Base-by-base conservation (phyloP, 2,113 vertebrate genomes). In the Entomyzon cyanotis region DNA sequence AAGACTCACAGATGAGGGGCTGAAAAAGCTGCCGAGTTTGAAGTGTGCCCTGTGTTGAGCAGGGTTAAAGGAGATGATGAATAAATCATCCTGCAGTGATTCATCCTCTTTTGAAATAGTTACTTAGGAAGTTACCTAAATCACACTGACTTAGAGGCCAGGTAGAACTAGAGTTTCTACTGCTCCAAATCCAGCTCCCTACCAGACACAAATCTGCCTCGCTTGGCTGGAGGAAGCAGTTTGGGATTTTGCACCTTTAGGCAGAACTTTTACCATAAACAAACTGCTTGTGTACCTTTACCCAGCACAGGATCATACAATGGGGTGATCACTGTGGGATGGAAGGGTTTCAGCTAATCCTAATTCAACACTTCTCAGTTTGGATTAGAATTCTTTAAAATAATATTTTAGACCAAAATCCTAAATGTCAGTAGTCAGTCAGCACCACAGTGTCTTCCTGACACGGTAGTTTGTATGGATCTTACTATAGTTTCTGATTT, bases 301-400 rank as follows among this genome's bases (percentile, higher is more conserved):
- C 18, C 46, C 59, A 71, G 19, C 41, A 69, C 12, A 76, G 30
- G 44, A 42, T 64, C 17, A 37, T 55, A 11, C 23, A 49, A 37
- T 5, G 1, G 37, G 52, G 6, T 17, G 78, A 74, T 58, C 33
- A 9, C 58, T 31, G 28, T 4, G 60, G 50, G 56, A 75, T 63
- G 25, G 89, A 71, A 84, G 75, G 68, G 85, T 77, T 95, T 46
- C 77, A 93, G 37, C 28, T 94, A 88, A 90, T 88, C 76, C 41
- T 64, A 71, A 84, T 81, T 76, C 82, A 67, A 68, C 21, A 47
- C 15, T 58, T 78, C 65, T 73, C 41, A 52, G 84, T 89, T 81
- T 5, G 39, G 31, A 44, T 90, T 76, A 84, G 23, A 93, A 12
- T 37, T 75, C 21, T 64, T 63, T 70, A 39, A 73, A 87, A 77